Percentiles rank a stretch among this genome's conserved stretches.
Conservation (phyloP, 2,797 vertebrate genomes). For the Anguilla marmorata region DNA sequence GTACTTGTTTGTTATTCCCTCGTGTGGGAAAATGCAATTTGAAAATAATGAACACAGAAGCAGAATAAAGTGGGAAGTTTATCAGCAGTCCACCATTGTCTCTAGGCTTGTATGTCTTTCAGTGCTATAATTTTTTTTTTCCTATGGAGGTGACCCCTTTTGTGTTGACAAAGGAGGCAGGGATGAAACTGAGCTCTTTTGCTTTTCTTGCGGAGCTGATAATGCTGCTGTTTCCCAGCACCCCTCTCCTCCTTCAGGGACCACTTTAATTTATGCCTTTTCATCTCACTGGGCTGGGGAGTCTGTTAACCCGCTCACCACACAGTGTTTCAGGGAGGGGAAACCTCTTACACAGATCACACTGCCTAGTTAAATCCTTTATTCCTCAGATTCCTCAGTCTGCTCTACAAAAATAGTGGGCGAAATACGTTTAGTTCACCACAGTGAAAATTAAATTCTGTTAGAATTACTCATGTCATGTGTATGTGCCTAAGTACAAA, state of each 20-base stretch:
- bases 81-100: constrained; percentile 69
- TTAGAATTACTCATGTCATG: constrained; percentile 46
- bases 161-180: constrained; percentile 75
- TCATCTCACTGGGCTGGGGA: constrained; percentile 70
- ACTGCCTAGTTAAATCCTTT: constrained; percentile 70
- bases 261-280: constrained; percentile 76
- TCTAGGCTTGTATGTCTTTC: constrained; percentile 49
- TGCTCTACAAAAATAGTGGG: constrained; percentile 16
- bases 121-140: constrained; percentile 70
- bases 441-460: constrained; percentile 52
- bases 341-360: constrained; percentile 63
- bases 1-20: constrained; percentile 51
- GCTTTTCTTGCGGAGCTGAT: constrained; percentile 68
- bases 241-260: constrained; percentile 68
- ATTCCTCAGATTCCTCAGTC: constrained; percentile 9
- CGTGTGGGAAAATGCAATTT: constrained; percentile 45
- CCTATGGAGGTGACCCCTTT: constrained; percentile 75
- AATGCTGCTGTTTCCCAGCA: constrained; percentile 64
- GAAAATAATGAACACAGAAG: constrained; percentile 54
- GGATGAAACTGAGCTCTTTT: constrained; percentile 74
- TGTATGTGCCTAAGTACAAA: no score
- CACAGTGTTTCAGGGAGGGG: constrained; percentile 63
- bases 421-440: constrained; percentile 47
- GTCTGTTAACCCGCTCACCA: constrained; percentile 68
- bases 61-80: constrained; percentile 69